Evolutionary conservation across 2,888 invertebrate species (phyloP).

Genomic region (Pseudococcus jackbeardsleyi): DNA sequence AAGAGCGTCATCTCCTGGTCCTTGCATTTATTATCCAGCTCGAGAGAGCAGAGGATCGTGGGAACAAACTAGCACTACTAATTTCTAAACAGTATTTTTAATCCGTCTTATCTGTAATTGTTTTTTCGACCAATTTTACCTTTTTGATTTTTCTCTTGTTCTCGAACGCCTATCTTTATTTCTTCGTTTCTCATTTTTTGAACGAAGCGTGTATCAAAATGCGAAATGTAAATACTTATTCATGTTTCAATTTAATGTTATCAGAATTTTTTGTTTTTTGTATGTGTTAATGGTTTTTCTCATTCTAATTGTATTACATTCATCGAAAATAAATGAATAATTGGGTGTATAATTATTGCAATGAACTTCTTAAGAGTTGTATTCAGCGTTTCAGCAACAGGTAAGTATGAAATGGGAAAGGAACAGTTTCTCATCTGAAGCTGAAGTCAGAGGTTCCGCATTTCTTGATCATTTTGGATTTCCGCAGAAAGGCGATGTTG

Average conservation of each 20-base stretch:
- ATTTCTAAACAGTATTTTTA: conserved; percentile 55
- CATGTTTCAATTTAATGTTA: conserved; percentile 33
- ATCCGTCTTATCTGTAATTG: background rate
- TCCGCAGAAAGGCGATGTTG: too few relatives aligned
- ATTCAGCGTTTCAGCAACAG: too few relatives aligned
- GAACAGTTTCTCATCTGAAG: too few relatives aligned
- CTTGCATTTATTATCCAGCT: conserved; percentile 61
- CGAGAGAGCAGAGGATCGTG: conserved; percentile 62
- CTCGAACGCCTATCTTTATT: background rate
- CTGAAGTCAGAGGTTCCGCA: too few relatives aligned
- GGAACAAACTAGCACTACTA: conserved; percentile 64
- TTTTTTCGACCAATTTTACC: conserved; percentile 16
- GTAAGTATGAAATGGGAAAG: too few relatives aligned
- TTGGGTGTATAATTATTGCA: background rate
- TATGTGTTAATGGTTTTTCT: background rate
- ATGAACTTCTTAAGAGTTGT: background rate
- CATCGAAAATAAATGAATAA: conserved; percentile 28
- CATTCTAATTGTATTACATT: background rate
- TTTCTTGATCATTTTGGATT: too few relatives aligned
- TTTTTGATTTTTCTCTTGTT: background rate
- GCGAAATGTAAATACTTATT: conserved; percentile 40
- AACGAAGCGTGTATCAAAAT: background rate
- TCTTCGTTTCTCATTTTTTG: background rate
- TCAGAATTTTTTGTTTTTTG: background rate
- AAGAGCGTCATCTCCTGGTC: conserved; percentile 57